These are phyloP conservation scores for Nasonia giraulti DNA, from an alignment of 1,140 invertebrate genomes.

Conservation along the genomic window DNA sequence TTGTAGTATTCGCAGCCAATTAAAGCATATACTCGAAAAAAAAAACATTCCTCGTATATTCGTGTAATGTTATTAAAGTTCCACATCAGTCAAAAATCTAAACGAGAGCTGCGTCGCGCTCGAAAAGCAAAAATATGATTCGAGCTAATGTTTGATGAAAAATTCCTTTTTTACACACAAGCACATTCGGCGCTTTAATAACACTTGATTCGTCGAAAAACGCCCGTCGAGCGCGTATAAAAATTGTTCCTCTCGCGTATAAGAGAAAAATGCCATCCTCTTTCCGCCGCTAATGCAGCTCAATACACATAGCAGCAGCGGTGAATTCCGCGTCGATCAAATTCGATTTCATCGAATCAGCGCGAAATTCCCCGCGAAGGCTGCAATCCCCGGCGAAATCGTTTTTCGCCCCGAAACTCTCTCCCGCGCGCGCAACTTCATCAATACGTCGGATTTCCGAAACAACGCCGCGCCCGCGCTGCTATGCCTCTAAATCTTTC, in stretches of 20 bases:
- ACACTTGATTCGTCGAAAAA: neutral
- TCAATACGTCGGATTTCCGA: constrained; percentile 40
- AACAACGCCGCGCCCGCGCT: constrained; percentile 3
- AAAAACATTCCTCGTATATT: too few relatives aligned
- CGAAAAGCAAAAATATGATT: neutral
- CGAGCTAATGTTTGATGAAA: neutral
- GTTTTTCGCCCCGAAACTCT: constrained; percentile 1
- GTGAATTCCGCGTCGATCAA: neutral
- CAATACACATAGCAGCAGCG: neutral
- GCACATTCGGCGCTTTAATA: neutral
- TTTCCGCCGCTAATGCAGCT: neutral
- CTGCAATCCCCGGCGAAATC: constrained; percentile 1
- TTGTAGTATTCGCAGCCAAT: too few relatives aligned
- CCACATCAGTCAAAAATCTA: too few relatives aligned
- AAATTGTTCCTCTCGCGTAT: neutral
- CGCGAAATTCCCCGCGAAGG: constrained; percentile 4
- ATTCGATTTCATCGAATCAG: constrained; percentile 35
- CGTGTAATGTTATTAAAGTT: too few relatives aligned
- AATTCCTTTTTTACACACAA: neutral
- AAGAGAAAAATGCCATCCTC: neutral
- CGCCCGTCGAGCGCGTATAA: neutral
- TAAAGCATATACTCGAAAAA: too few relatives aligned
- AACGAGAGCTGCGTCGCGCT: too few relatives aligned
- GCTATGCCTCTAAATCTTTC: constrained; percentile 3
- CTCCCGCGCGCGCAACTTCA: constrained; percentile 9